Percentiles rank a stretch among this genome's conserved stretches.
phyloP scores from a whole-genome alignment of 2,888 invertebrate species.

The Onchidella celtica region DNA sequence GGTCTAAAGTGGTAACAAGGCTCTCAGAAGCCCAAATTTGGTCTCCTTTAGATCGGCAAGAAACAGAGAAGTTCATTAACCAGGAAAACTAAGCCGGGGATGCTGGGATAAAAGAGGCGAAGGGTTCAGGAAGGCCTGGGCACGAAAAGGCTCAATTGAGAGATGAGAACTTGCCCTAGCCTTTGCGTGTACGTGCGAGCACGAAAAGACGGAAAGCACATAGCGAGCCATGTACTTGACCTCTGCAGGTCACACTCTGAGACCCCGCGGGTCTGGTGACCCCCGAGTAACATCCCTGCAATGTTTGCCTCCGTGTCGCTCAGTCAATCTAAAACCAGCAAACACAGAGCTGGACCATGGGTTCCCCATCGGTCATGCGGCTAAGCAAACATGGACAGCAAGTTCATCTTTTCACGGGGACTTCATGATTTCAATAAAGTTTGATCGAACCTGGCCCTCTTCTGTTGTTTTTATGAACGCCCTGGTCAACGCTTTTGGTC shows the following conservation, averaged over 20 bases:
- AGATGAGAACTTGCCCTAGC: neutral
- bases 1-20: too few relatives aligned
- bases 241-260: neutral
- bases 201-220: slow-evolving; percentile 7
- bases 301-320: slow-evolving; percentile 34
- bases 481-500: neutral
- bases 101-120: too few relatives aligned
- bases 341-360: neutral
- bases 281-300: slow-evolving; percentile 3
- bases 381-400: slow-evolving; percentile 10
- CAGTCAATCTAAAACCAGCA: slow-evolving; percentile 22
- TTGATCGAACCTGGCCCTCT: neutral
- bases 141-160: neutral
- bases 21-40: too few relatives aligned
- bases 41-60: too few relatives aligned
- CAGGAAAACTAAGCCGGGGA: too few relatives aligned
- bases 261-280: neutral
- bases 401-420: neutral
- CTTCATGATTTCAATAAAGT: neutral
- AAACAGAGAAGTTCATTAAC: too few relatives aligned
- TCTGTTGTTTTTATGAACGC: neutral
- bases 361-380: neutral
- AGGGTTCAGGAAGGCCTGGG: too few relatives aligned
- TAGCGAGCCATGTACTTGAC: slow-evolving; percentile 16
- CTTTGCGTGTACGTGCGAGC: neutral